These are phyloP conservation scores for Rambutsinella grinnellia DNA, from an alignment of 2,888 invertebrate genomes.

Conservation along the genomic window DNA sequence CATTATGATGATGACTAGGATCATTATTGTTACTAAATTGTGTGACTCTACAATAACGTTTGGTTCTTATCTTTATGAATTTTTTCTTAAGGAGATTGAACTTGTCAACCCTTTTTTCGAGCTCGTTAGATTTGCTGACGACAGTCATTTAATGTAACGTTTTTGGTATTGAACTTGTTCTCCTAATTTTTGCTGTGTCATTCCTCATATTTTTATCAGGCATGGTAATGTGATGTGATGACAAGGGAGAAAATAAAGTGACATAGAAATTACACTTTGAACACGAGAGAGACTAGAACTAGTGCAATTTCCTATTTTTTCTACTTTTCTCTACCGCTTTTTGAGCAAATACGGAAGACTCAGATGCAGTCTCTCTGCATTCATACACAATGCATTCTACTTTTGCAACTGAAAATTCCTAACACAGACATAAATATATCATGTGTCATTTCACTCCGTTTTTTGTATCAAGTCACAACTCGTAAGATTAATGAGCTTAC, in stretches of 20 bases:
- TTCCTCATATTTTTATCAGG: slow-evolving; percentile 1
- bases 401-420: too few relatives aligned
- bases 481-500: slow-evolving; percentile 16
- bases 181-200: slow-evolving; percentile 27
- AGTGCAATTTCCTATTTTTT: too few relatives aligned
- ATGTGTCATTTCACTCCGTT: not conserved
- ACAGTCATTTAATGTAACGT: not conserved
- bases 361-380: too few relatives aligned
- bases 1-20: slow-evolving; percentile 27
- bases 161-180: slow-evolving; percentile 26
- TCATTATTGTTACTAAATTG: slow-evolving; percentile 12
- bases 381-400: too few relatives aligned
- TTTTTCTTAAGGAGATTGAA: slow-evolving; percentile 33
- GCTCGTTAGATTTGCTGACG: slow-evolving; percentile 12
- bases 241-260: slow-evolving; percentile 12
- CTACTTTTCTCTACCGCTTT: too few relatives aligned
- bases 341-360: too few relatives aligned
- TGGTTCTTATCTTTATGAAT: slow-evolving; percentile 5
- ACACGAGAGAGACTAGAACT: slow-evolving; percentile 1
- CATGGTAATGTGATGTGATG: not conserved
- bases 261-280: slow-evolving; percentile 29
- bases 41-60: not conserved
- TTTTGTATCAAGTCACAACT: too few relatives aligned
- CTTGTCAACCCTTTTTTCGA: slow-evolving; percentile 38
- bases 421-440: not conserved